Percentiles rank a stretch among this genome's conserved stretches.
phyloP scores from a whole-genome alignment of 2,888 invertebrate genomes.

The Furcula furcula region DNA sequence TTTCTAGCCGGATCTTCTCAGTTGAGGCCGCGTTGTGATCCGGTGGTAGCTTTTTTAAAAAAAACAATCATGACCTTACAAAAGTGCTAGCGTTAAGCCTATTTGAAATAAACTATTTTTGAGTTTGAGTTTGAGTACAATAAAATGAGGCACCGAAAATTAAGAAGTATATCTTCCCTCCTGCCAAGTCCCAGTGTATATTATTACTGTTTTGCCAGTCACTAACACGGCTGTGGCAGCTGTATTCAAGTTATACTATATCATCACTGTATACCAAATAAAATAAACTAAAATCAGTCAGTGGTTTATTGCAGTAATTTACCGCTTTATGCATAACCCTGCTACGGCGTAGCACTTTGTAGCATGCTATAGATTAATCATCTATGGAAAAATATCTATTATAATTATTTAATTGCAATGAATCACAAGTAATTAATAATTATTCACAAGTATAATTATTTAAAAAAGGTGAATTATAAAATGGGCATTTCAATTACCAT shows the following conservation, averaged over 20 bases:
- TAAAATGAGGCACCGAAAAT: background rate
- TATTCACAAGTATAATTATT: background rate
- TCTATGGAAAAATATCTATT: background rate
- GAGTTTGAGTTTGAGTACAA: no score
- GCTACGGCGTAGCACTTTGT: conserved; percentile 35
- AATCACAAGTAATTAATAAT: background rate
- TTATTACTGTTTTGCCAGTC: no score
- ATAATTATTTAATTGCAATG: no score
- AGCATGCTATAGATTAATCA: conserved; percentile 13
- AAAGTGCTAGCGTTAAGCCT: no score
- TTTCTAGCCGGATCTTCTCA: no score
- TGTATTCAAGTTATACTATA: no score
- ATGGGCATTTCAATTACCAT: conserved; percentile 3
- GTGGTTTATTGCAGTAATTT: background rate
- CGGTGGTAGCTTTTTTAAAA: no score
- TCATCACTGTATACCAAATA: no score
- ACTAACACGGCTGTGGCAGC: background rate
- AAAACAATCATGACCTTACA: no score
- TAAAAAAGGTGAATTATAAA: background rate
- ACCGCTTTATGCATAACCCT: background rate
- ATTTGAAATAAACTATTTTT: no score
- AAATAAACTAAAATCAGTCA: background rate
- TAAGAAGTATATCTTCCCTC: background rate
- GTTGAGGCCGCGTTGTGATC: no score
- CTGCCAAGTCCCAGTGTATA: no score